phyloP scores from a whole-genome alignment of 2,888 invertebrate species.

The Diogma glabrata region DNA sequence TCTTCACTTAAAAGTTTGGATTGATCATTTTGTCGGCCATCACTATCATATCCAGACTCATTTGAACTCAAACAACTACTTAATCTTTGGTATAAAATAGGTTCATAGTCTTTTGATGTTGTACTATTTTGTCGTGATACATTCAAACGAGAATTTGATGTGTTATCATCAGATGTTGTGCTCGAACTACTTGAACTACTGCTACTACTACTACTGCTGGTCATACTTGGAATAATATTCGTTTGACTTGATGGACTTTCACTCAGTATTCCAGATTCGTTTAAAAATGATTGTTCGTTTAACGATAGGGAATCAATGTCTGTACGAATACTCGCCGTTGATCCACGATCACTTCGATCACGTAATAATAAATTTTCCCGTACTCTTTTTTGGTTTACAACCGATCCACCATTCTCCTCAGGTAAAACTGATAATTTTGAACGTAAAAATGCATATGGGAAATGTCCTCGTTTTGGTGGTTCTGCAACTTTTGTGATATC shows the following conservation, averaged over 20 bases:
- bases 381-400: slow-evolving; percentile 36
- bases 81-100: slow-evolving; percentile 46
- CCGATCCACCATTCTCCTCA: slow-evolving; percentile 51
- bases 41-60: slow-evolving; percentile 75
- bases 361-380: slow-evolving; percentile 6
- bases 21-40: slow-evolving; percentile 41
- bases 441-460: slow-evolving; percentile 65
- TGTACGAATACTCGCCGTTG: background rate
- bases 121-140: slow-evolving; percentile 43
- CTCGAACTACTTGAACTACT: slow-evolving; percentile 25
- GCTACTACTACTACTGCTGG: slow-evolving; percentile 22
- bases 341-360: slow-evolving; percentile 1
- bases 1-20: slow-evolving; percentile 19
- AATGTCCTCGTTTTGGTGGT: slow-evolving; percentile 50
- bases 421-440: slow-evolving; percentile 66
- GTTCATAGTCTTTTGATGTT: slow-evolving; percentile 44
- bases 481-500: slow-evolving; percentile 51
- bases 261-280: background rate
- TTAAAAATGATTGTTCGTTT: background rate
- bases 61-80: slow-evolving; percentile 70
- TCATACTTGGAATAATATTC: background rate
- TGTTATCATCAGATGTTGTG: slow-evolving; percentile 29
- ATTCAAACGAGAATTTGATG: slow-evolving; percentile 37
- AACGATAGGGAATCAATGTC: slow-evolving; percentile 5
- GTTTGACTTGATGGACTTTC: background rate